These are phyloP conservation scores for Caenorhabditis tropicalis DNA, from an alignment of 1,140 invertebrate genomes.

Conservation along the genomic window DNA sequence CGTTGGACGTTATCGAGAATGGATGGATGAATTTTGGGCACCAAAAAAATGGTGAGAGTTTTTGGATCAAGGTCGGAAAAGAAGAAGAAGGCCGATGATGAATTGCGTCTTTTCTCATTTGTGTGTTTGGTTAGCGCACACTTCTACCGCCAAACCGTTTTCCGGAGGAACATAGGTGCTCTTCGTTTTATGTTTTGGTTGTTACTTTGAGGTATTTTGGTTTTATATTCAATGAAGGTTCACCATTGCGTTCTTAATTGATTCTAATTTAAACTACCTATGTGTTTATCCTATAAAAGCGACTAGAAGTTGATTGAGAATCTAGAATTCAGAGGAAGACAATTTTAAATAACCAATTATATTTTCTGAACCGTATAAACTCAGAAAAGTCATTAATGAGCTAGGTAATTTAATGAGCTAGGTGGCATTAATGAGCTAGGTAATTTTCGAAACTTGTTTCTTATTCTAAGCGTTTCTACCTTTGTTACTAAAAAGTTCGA, in stretches of 20 bases:
- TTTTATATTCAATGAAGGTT: not conserved
- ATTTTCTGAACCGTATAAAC: too few relatives aligned
- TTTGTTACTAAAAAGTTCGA: not conserved
- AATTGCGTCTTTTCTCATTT: conserved; percentile 41
- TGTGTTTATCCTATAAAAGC: too few relatives aligned
- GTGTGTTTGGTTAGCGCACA: conserved; percentile 28
- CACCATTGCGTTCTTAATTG: too few relatives aligned
- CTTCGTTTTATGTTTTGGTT: not conserved
- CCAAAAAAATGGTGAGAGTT: conserved; percentile 14
- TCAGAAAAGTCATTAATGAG: too few relatives aligned
- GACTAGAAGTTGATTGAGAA: too few relatives aligned
- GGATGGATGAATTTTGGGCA: conserved; percentile 23
- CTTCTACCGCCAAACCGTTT: conserved; percentile 1
- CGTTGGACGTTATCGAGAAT: conserved; percentile 37
- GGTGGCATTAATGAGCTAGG: too few relatives aligned
- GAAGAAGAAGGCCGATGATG: conserved; percentile 25
- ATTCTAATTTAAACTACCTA: too few relatives aligned
- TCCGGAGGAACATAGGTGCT: not conserved
- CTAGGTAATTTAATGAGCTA: too few relatives aligned
- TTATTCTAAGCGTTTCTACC: too few relatives aligned
- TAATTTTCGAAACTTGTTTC: too few relatives aligned
- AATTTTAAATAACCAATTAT: too few relatives aligned
- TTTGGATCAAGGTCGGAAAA: conserved; percentile 37
- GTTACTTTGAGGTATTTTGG: not conserved
- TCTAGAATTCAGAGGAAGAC: too few relatives aligned